These are phyloP conservation scores for Clamator glandarius DNA, from an alignment of 2,797 vertebrate species.

Conservation along the genomic window DNA sequence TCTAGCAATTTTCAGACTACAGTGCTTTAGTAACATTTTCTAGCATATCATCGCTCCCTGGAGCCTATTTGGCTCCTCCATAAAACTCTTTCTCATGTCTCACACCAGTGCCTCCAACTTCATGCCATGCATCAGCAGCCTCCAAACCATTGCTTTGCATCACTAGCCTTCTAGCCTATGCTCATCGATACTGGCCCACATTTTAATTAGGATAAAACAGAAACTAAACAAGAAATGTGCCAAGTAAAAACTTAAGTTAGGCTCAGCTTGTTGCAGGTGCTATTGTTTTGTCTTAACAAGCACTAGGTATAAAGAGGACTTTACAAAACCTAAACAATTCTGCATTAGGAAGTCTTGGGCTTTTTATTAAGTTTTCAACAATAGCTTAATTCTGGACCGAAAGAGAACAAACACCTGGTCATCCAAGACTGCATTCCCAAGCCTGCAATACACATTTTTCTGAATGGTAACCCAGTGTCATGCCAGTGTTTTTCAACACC, in stretches of 20 bases:
- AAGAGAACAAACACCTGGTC: neutral
- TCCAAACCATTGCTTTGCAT: neutral
- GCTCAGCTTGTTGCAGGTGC: neutral
- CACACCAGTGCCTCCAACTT: neutral
- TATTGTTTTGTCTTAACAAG: conserved; percentile 23
- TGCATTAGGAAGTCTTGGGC: neutral
- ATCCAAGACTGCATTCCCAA: neutral
- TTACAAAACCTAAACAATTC: neutral
- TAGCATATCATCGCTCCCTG: conserved; percentile 36
- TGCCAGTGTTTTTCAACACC: neutral
- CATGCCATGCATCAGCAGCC: neutral
- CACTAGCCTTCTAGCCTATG: neutral
- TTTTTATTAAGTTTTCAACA: conserved; percentile 3
- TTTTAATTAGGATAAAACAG: conserved; percentile 28
- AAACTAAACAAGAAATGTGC: neutral
- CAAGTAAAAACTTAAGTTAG: conserved; percentile 42
- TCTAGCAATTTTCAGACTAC: conserved; percentile 59
- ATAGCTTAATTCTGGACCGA: neutral
- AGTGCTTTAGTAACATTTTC: conserved; percentile 51
- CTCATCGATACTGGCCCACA: neutral
- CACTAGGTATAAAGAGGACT: neutral
- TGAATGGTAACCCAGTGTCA: neutral
- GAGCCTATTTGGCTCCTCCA: conserved; percentile 30
- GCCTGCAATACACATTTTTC: neutral
- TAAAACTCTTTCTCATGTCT: conserved; percentile 57